Conservation (phyloP, 37 sponge, comb jelly and placozoan genomes). For the Spongilla lacustris region DNA sequence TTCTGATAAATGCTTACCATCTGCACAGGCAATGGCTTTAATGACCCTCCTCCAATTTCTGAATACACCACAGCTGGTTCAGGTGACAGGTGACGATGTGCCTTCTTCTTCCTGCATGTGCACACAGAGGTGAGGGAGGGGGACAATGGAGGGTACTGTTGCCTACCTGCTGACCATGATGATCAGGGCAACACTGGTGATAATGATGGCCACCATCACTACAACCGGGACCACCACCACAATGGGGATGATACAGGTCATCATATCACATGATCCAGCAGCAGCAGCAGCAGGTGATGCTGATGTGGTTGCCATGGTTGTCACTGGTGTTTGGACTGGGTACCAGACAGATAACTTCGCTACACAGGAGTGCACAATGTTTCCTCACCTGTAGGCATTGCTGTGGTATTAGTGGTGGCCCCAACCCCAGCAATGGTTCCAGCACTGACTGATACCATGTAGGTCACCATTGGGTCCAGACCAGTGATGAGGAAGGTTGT, state of each 20-base stretch:
- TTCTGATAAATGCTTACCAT: not conserved
- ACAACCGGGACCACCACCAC: not conserved
- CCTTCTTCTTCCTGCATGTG: not conserved
- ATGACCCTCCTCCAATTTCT: not conserved
- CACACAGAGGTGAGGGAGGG: not conserved
- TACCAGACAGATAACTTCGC: not conserved
- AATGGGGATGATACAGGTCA: not conserved
- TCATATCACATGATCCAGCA: not conserved
- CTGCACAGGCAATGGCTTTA: not conserved
- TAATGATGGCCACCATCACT: not conserved
- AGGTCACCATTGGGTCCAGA: conserved; percentile 11
- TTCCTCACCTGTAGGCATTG: not conserved
- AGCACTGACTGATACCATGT: not conserved
- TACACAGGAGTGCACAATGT: too few species aligned
- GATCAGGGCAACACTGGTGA: not conserved
- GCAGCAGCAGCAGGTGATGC: not conserved
- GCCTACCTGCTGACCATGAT: not conserved
- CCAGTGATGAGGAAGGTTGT: not conserved
- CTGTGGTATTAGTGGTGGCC: not conserved
- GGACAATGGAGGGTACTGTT: not conserved
- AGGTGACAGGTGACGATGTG: not conserved
- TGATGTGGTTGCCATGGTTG: not conserved
- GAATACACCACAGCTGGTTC: not conserved
- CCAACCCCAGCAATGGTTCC: not conserved
- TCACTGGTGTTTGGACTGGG: not conserved